Conservation (phyloP, 1,140 invertebrate genomes). For the Aethina tumida region DNA sequence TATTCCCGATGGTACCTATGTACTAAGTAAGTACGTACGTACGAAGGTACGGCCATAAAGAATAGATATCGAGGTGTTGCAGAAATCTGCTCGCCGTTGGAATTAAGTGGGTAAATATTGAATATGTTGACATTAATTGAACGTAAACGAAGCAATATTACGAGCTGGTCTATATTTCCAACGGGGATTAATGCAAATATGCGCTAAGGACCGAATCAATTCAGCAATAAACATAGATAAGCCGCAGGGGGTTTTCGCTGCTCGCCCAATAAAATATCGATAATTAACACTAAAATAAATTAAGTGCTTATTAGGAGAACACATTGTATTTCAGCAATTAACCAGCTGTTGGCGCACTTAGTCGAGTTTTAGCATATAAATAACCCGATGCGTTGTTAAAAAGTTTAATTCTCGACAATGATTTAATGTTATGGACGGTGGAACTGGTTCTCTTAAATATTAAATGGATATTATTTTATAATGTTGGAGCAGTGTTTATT, state of each 20-base stretch:
- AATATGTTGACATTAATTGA: too few species aligned
- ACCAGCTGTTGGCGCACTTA: slow-evolving; percentile 25
- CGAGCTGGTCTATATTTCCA: too few species aligned
- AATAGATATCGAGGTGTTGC: too few species aligned
- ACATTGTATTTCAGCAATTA: slow-evolving; percentile 32
- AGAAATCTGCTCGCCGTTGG: too few species aligned
- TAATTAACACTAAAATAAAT: slow-evolving; percentile 32
- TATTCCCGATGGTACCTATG: too few species aligned
- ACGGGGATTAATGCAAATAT: slow-evolving; percentile 7
- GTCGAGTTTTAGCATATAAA: slow-evolving; percentile 25
- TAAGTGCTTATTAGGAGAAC: slow-evolving; percentile 30
- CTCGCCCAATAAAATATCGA: slow-evolving; percentile 21
- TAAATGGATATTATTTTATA: slow-evolving; percentile 33
- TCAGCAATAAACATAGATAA: slow-evolving; percentile 7
- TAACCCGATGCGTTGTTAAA: slow-evolving; percentile 26
- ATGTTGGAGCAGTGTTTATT: slow-evolving; percentile 13
- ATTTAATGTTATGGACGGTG: slow-evolving; percentile 27
- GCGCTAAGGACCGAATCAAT: slow-evolving; percentile 8
- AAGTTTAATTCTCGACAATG: slow-evolving; percentile 30
- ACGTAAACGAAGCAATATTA: too few species aligned
- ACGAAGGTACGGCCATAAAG: too few species aligned
- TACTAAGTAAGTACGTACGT: too few species aligned
- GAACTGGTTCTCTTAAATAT: slow-evolving; percentile 33
- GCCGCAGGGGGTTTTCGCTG: slow-evolving; percentile 4
- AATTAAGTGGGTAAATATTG: too few species aligned